These are phyloP conservation scores for Yasuhikotakia modesta DNA, from an alignment of 2,797 vertebrate genomes.

Conservation along the genomic window DNA sequence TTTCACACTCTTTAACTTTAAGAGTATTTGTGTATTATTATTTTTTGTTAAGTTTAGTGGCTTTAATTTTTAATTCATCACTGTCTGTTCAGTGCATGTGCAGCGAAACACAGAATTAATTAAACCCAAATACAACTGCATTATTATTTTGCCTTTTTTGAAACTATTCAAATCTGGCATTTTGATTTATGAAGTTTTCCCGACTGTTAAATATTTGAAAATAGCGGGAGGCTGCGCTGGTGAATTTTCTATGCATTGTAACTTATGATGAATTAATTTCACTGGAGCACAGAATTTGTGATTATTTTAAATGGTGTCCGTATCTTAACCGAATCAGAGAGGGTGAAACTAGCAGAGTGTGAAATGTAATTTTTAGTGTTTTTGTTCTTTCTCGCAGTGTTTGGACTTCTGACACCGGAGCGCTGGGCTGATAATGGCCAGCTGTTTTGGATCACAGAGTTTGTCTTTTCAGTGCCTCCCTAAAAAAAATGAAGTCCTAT, in stretches of 20 bases:
- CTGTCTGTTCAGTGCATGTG: conserved; percentile 8
- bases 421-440: conserved; percentile 72
- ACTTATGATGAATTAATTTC: conserved; percentile 92
- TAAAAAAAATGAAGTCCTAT: conserved; percentile 51
- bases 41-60: conserved; percentile 37
- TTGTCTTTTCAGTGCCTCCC: conserved; percentile 58
- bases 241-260: conserved; percentile 84
- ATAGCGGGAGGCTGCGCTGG: conserved; percentile 68
- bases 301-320: conserved; percentile 84
- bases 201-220: conserved; percentile 82
- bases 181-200: conserved; percentile 96
- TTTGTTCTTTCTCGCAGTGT: conserved; percentile 50
- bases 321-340: conserved; percentile 77
- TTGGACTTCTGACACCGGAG: conserved; percentile 70
- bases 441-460: conserved; percentile 73
- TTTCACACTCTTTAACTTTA: conserved; percentile 66
- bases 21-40: conserved; percentile 53
- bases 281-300: conserved; percentile 87
- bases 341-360: conserved; percentile 74
- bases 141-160: conserved; percentile 41
- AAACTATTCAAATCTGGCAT: conserved; percentile 77
- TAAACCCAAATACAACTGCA: conserved; percentile 36
- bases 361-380: conserved; percentile 70
- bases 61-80: conserved; percentile 44
- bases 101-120: conserved; percentile 31